These are phyloP conservation scores for Caenorhabditis inopinata DNA, from an alignment of 1,140 invertebrate species.

Conservation along the genomic window DNA sequence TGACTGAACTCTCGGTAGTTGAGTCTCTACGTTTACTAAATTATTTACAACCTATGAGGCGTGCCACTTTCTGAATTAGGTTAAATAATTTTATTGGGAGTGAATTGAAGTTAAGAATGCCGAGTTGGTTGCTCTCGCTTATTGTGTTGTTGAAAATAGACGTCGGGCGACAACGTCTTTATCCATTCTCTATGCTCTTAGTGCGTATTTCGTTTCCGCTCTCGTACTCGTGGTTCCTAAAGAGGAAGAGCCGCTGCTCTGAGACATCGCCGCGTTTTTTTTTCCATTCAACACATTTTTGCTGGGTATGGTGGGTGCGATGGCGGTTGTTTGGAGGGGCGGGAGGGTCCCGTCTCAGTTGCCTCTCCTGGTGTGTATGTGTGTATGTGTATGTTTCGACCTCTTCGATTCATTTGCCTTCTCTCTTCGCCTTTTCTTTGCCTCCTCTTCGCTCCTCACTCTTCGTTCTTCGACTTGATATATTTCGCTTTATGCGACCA, in stretches of 20 bases:
- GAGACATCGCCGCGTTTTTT: slow-evolving; percentile 8
- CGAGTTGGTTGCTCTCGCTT: background rate
- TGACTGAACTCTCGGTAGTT: too few species aligned
- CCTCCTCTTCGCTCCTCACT: slow-evolving; percentile 6
- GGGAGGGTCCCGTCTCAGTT: slow-evolving; percentile 3
- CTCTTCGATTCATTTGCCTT: slow-evolving; percentile 31
- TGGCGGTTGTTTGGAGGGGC: slow-evolving; percentile 22
- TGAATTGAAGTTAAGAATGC: background rate
- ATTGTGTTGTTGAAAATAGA: background rate
- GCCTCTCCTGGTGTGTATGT: slow-evolving; percentile 25
- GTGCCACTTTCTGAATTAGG: too few species aligned
- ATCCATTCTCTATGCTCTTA: slow-evolving; percentile 19
- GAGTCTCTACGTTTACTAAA: too few species aligned
- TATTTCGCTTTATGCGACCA: slow-evolving; percentile 33
- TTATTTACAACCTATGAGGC: too few species aligned
- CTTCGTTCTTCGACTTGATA: slow-evolving; percentile 22
- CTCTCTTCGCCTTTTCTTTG: slow-evolving; percentile 16
- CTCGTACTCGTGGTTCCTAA: slow-evolving; percentile 22
- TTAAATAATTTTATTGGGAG: too few species aligned
- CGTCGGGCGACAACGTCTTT: slow-evolving; percentile 1
- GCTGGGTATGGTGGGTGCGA: background rate
- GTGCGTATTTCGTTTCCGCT: slow-evolving; percentile 31
- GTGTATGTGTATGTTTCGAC: slow-evolving; percentile 28
- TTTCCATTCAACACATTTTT: slow-evolving; percentile 29
- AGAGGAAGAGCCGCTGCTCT: background rate